Evolutionary conservation across 2,888 invertebrate genomes (phyloP), one percentile per base, ranked within the genome.

Genomic region (Perdita meconis): DNA sequence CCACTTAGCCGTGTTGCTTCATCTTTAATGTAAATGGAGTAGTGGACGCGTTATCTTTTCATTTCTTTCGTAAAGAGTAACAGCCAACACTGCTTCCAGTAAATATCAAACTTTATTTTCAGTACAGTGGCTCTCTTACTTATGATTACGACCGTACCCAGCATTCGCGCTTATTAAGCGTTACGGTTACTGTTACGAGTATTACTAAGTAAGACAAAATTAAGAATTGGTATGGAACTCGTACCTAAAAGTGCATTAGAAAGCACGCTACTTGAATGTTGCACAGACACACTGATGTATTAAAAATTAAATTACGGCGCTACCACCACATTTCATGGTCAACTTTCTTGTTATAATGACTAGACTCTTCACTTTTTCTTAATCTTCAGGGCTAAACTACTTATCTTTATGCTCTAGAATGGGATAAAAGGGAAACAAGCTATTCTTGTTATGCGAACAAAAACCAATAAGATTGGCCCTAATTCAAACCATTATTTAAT

Each of bases 101-200:
- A 55, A 30, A 61, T 36, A 68, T 42, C 8, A 12, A 12, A 13
- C 34, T 10, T 30, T 40, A 68, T 51, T 68, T 34, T n/a, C 40
- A 24, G 22, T 22, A 19, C 16, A 42, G 61, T 50, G 61, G 61
- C 5, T 1, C 34, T 22, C 16, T 61, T 68, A 16, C 34, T 68
- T 69, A 69, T 16, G 34, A 26, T 55, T 69, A 69, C 24, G 53
- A 36, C 53, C 34, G 16, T n/a, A 24, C 63, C 61, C 63, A 63
- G 63, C 44, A 55, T 12, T 38, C 42, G n/a, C 12, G 69, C 63
- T 68, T 63, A 69, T 69, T 69, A 69, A 63, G 55, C 55, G 53
- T 69, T 69, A 69, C 53, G 69, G 53, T 69, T 69, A 69, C 19
- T 69, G 69, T 63, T 69, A 69, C 69, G 63, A 36, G 42, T 26